A percentile compares a stretch with the other conserved stretches of the same genome.
phyloP scores from a whole-genome alignment of 1,140 invertebrate genomes.

The Eriosoma lanigerum region DNA sequence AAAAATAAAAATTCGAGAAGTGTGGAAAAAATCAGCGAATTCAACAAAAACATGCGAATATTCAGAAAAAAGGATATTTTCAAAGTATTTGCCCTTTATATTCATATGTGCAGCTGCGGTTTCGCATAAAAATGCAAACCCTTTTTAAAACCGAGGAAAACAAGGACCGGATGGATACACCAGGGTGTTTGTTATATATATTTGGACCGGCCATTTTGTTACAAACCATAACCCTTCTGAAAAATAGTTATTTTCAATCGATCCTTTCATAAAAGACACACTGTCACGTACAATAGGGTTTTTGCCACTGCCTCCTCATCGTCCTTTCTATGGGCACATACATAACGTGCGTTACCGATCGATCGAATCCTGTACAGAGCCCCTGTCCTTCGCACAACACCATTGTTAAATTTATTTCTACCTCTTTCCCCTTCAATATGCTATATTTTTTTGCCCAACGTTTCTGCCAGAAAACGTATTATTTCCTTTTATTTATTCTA shows the following conservation, averaged over 20 bases:
- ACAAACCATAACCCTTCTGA: constrained; percentile 52
- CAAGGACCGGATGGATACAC: constrained; percentile 38
- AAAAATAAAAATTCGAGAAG: constrained; percentile 45
- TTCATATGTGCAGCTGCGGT: constrained; percentile 1
- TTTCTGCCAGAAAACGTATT: constrained; percentile 39
- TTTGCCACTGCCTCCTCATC: constrained; percentile 41
- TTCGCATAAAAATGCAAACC: constrained; percentile 41
- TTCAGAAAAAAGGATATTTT: constrained; percentile 19
- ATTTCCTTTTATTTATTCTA: constrained; percentile 35
- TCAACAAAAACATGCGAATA: constrained; percentile 40
- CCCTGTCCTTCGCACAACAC: constrained; percentile 44
- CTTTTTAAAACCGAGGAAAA: constrained; percentile 38
- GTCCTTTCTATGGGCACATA: not conserved
- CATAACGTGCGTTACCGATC: constrained; percentile 46
- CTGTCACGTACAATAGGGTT: constrained; percentile 52
- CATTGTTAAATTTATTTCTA: constrained; percentile 50
- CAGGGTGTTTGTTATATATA: constrained; percentile 30
- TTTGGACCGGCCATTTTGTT: constrained; percentile 50
- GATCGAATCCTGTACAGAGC: constrained; percentile 36
- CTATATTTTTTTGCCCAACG: constrained; percentile 41
- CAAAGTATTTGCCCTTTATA: constrained; percentile 25
- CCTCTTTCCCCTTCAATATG: constrained; percentile 34
- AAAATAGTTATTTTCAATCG: constrained; percentile 52
- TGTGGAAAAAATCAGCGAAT: constrained; percentile 45
- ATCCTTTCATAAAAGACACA: constrained; percentile 52